Evolutionary conservation across 2,797 vertebrate species (phyloP).

Genomic region (Arctocebus calabarensis): DNA sequence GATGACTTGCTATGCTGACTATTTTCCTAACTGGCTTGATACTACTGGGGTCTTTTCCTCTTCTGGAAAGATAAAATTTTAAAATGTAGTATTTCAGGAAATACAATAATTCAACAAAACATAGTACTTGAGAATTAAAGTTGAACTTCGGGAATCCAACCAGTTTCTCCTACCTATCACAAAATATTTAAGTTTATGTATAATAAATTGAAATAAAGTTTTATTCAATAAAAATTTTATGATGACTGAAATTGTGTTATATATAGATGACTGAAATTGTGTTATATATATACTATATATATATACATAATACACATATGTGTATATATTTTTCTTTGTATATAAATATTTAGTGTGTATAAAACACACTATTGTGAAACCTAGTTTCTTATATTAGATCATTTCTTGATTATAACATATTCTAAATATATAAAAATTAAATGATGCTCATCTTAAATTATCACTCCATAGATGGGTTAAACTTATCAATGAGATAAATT

Average conservation of each 20-base stretch:
- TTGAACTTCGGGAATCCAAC: fast-evolving
- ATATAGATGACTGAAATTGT: neutral
- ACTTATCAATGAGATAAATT: neutral
- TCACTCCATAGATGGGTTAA: neutral
- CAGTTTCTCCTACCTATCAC: neutral
- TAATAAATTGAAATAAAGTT: neutral
- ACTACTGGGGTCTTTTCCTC: neutral
- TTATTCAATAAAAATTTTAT: neutral
- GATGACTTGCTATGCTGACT: neutral
- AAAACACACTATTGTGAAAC: neutral
- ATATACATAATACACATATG: no score
- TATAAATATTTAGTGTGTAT: neutral
- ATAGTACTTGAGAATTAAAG: neutral
- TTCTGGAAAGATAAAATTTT: neutral
- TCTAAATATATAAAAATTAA: neutral
- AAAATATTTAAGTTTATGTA: neutral
- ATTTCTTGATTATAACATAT: neutral
- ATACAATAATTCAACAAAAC: neutral
- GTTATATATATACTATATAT: no score
- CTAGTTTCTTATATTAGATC: neutral
- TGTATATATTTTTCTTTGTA: neutral
- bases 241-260: neutral
- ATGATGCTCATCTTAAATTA: neutral
- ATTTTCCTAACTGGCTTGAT: neutral
- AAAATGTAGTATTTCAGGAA: neutral